phyloP scores from a whole-genome alignment of 2,888 invertebrate species.

The Exephanes ischioxanthus region DNA sequence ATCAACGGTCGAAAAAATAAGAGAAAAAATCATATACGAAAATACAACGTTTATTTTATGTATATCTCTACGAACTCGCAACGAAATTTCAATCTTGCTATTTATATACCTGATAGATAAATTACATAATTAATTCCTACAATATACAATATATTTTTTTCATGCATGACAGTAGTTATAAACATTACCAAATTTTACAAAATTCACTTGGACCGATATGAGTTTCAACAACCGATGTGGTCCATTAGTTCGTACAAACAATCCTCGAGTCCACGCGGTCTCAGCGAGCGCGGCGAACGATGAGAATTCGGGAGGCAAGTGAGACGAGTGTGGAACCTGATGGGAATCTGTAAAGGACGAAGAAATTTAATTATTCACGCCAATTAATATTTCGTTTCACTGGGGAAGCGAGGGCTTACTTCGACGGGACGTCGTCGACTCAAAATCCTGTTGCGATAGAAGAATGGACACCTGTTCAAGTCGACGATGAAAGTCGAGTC shows the following conservation, averaged over 20 bases:
- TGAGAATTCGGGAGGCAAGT: slow-evolving; percentile 79
- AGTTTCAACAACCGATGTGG: slow-evolving; percentile 8
- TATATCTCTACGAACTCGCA: slow-evolving; percentile 69
- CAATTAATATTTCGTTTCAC: neutral
- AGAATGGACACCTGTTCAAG: slow-evolving; percentile 70
- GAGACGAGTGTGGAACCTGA: slow-evolving; percentile 77
- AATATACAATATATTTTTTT: slow-evolving; percentile 36
- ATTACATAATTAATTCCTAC: slow-evolving; percentile 54
- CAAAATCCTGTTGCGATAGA: slow-evolving; percentile 78
- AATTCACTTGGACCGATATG: neutral
- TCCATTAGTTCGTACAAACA: slow-evolving; percentile 70
- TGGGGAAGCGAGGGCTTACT: slow-evolving; percentile 70
- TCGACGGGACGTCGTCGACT: slow-evolving; percentile 77
- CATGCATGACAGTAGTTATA: slow-evolving; percentile 20
- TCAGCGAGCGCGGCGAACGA: slow-evolving; percentile 75
- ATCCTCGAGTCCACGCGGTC: slow-evolving; percentile 79
- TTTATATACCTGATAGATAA: slow-evolving; percentile 68
- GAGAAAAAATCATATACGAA: neutral
- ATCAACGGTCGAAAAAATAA: neutral
- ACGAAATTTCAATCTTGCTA: slow-evolving; percentile 63
- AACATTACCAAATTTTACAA: slow-evolving; percentile 17
- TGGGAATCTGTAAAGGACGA: slow-evolving; percentile 75
- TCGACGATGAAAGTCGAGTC: slow-evolving; percentile 40
- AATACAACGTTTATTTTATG: slow-evolving; percentile 46
- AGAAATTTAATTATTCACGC: slow-evolving; percentile 21